Evolutionary conservation across 2,113 vertebrate species (phyloP), one percentile per base, ranked within the genome.

Genomic region (Progne subis): DNA sequence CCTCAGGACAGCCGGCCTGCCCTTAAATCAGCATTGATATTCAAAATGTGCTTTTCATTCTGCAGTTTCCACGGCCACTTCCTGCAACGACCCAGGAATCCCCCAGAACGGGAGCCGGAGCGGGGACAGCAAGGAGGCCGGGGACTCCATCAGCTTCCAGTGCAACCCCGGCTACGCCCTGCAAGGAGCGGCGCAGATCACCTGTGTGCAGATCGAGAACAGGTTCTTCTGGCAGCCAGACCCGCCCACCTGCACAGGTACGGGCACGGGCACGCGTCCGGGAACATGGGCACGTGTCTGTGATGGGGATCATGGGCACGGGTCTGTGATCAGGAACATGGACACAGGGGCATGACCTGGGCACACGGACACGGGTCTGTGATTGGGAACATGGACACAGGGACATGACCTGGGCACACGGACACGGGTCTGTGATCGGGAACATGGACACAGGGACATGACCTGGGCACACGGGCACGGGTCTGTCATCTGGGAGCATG

Each of bases 151-250:
- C 29, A 82, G 98, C 92, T 99, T 99, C 97, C 99, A 99, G 95
- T 99, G 99, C 77, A 99, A 99, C 92, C 99, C 99, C 0, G 99
- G 99, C 26, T 99, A 99, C 2, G 47, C 96, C 14, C 98, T 99
- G 91, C 99, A 99, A 96, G 99, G 99, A n/a, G 98, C 98, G 8
- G 96, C 98, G 8, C 98, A 98, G 90, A 99, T 99, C 98, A 99
- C 97, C 88, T 99, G 99, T 10, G 99, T 99, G 34, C 99, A 99
- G 98, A 98, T 99, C 21, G 99, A 99, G 77, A 99, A 98, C 78
- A 98, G 99, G 49, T 99, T 99, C 97, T 99, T 99, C 98, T 99
- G 99, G 99, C 98, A 99, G 78, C 99, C 99, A 2, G 99, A 99
- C 96, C 99, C 99, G 0, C 99, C 99, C 1, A 99, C 98, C 14